Base-by-base conservation (phyloP, 2,888 invertebrate species). In the Slavum lentiscoides region DNA sequence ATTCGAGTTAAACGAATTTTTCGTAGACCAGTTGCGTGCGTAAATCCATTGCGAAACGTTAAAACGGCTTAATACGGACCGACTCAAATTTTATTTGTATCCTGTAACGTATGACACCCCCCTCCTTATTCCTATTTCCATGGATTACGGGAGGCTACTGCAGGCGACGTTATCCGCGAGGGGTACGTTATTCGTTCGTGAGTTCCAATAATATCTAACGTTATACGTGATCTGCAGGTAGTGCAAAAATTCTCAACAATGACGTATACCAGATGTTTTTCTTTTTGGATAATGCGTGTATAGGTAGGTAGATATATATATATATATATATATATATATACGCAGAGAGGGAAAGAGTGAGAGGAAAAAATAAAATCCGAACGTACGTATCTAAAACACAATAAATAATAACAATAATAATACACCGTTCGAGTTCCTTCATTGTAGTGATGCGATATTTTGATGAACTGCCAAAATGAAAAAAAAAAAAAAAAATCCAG, bases 241-340 rank as follows among this genome's bases (percentile, higher is more conserved):
- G 72, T 72, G 80, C 80, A 72, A 80, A 72, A 80, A 72, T 80
- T 23, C 39, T 39, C 80, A 80, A 80, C 80, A 80, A 80, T 80
- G 43, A 72, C 64, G 80, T 72, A 72, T 70, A 80, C 80, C 80
- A 80, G 80, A 80, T 80, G 80, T 80, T 80, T 77, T 77, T 77
- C 55, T 49, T 19, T 77, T 80, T 64, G 55, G 80, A 66, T 80
- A 72, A 80, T 70, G 62, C 62, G 17, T 61, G 62, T 62, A 21
- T n/a, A 74, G 43, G 61, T 37, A 64, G 70, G 62, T 58, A 23
- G 49, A 3, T 11, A 49, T 1, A 49, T 2, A n/a, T n/a, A n/a
- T n/a, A n/a, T n/a, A 3, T 11, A 49, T 1, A 49, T 2, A 3
- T 11, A 49, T 1, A 49, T 2, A 4, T 30, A 30, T 4, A 30